These are phyloP conservation scores for Nephotettix cincticeps DNA, from an alignment of 1,140 invertebrate species.

Conservation along the genomic window DNA sequence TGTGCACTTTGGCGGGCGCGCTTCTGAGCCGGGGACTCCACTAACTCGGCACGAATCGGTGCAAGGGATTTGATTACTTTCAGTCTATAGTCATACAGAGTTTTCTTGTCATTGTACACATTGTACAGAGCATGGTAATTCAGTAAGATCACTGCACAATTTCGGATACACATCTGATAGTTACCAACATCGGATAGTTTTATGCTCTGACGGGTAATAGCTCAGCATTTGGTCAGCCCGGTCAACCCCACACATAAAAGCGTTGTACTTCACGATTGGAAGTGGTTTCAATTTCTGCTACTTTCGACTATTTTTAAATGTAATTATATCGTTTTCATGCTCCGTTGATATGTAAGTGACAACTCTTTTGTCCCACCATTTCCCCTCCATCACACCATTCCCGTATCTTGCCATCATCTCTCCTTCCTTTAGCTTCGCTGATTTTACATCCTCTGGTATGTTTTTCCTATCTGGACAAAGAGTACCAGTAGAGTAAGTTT, in stretches of 20 bases:
- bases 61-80: background rate
- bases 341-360: conserved; percentile 7
- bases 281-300: background rate
- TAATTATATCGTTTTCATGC: conserved; percentile 9
- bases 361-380: conserved; percentile 23
- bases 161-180: conserved; percentile 37
- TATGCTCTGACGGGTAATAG: conserved; percentile 40
- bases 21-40: background rate
- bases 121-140: conserved; percentile 17
- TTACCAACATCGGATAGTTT: conserved; percentile 44
- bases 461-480: conserved; percentile 35
- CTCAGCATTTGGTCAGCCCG: conserved; percentile 40
- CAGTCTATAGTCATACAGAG: background rate
- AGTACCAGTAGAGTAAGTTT: conserved; percentile 37
- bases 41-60: background rate
- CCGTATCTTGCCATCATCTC: conserved; percentile 1
- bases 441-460: conserved; percentile 31
- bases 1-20: background rate
- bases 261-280: conserved; percentile 24
- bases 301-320: background rate
- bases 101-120: background rate
- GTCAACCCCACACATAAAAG: conserved; percentile 42
- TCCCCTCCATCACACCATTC: conserved; percentile 13
- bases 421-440: conserved; percentile 8
- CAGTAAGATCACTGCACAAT: conserved; percentile 22